Evolutionary conservation across 2,888 invertebrate genomes (phyloP).

Genomic region (Lamellibrachia columna): DNA sequence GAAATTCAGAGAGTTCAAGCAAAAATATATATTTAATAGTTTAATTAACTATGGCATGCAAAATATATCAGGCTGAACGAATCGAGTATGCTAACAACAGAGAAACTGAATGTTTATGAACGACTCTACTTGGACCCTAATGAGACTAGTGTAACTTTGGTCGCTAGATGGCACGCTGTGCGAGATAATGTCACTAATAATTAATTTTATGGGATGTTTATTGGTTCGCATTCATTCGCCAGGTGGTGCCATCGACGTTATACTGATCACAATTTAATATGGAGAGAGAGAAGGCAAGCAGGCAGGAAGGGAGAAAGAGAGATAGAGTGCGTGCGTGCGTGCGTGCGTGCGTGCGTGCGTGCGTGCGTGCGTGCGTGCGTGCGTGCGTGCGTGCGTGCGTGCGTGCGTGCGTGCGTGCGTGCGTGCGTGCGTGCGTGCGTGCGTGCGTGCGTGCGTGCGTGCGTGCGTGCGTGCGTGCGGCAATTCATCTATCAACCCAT

Average conservation of each 20-base stretch:
- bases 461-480: neutral
- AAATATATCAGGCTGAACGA: too few relatives aligned
- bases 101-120: too few relatives aligned
- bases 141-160: neutral
- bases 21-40: neutral
- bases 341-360: neutral
- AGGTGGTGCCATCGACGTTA: neutral
- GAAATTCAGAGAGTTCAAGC: too few relatives aligned
- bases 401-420: neutral
- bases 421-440: neutral
- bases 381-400: neutral
- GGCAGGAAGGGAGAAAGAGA: too few relatives aligned
- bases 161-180: neutral
- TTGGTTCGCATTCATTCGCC: neutral
- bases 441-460: neutral
- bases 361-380: too few relatives aligned
- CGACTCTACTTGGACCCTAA: neutral
- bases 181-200: too few relatives aligned
- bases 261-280: neutral
- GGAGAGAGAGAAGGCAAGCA: too few relatives aligned
- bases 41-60: too few relatives aligned
- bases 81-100: too few relatives aligned
- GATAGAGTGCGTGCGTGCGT: neutral
- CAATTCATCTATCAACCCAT: too few relatives aligned
- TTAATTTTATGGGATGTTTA: too few relatives aligned